phyloP scores from a whole-genome alignment of 2,113 vertebrate species.

The Hiodon alosoides region DNA sequence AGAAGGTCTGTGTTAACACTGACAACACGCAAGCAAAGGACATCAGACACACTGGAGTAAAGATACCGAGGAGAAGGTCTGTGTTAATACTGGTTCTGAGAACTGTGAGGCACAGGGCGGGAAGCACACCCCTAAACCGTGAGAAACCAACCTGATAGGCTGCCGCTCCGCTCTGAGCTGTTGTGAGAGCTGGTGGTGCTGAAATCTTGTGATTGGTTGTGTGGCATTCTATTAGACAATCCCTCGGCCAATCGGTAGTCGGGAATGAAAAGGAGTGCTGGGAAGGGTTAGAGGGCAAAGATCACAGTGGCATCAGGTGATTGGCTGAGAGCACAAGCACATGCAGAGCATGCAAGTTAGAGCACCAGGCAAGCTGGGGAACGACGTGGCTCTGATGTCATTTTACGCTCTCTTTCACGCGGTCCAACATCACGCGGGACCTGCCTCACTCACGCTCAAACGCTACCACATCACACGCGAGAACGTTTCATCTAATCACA shows the following conservation, averaged over 20 bases:
- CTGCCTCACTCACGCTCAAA: slow-evolving; percentile 3
- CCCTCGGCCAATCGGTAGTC: slow-evolving; percentile 99
- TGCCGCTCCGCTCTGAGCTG: slow-evolving; percentile 99
- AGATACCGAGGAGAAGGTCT: no score
- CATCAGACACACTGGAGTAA: no score
- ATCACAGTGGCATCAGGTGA: slow-evolving; percentile 91
- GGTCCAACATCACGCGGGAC: neutral
- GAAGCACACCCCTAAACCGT: slow-evolving; percentile 52
- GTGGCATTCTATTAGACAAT: slow-evolving; percentile 99
- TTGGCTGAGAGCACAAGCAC: slow-evolving; percentile 89
- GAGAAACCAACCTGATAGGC: slow-evolving; percentile 97
- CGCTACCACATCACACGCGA: neutral
- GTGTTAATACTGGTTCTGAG: slow-evolving; percentile 23
- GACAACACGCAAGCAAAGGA: no score
- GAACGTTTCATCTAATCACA: slow-evolving; percentile 9
- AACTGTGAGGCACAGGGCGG: slow-evolving; percentile 12
- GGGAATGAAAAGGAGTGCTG: slow-evolving; percentile 99
- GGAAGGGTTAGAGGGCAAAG: slow-evolving; percentile 94
- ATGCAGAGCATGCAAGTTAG: slow-evolving; percentile 93
- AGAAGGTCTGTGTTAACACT: no score
- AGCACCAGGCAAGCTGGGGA: slow-evolving; percentile 59
- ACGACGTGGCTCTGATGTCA: neutral
- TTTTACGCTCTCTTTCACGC: neutral
- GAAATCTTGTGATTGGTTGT: slow-evolving; percentile 99
- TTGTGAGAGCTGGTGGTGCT: slow-evolving; percentile 99